A percentile compares a stretch with the other conserved stretches of the same genome.
Evolutionary conservation across 2,797 vertebrate genomes (phyloP).

Genomic region (Lepus townsendii): DNA sequence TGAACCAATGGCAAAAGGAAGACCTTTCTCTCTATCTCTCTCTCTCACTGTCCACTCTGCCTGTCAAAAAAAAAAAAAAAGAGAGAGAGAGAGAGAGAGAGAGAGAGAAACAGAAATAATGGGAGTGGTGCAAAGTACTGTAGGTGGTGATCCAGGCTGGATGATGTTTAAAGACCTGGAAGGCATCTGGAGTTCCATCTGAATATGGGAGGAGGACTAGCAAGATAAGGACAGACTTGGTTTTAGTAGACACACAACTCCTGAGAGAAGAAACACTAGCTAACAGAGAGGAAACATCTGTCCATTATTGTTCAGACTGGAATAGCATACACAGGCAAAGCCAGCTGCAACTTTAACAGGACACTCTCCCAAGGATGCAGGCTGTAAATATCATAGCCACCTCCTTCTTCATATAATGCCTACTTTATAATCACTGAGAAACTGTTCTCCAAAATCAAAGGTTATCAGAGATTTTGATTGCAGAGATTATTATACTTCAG

Average conservation of each 20-base stretch:
- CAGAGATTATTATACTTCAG: neutral
- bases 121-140: neutral
- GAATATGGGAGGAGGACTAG: neutral
- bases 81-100: conserved; percentile 8
- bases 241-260: conserved; percentile 13
- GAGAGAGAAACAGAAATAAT: neutral
- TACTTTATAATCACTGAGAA: neutral
- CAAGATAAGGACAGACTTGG: neutral
- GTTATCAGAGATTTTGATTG: neutral
- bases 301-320: neutral
- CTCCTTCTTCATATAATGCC: neutral
- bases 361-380: neutral
- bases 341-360: neutral
- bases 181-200: neutral
- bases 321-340: neutral
- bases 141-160: neutral
- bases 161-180: neutral
- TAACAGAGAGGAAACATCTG: neutral
- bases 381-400: neutral
- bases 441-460: conserved; percentile 14
- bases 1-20: too few relatives aligned
- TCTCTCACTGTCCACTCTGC: too few relatives aligned
- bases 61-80: too few relatives aligned
- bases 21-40: too few relatives aligned
- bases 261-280: neutral